Base-by-base conservation (phyloP, 2,797 vertebrate species). In the Lepidocolaptes lacrymiger region DNA sequence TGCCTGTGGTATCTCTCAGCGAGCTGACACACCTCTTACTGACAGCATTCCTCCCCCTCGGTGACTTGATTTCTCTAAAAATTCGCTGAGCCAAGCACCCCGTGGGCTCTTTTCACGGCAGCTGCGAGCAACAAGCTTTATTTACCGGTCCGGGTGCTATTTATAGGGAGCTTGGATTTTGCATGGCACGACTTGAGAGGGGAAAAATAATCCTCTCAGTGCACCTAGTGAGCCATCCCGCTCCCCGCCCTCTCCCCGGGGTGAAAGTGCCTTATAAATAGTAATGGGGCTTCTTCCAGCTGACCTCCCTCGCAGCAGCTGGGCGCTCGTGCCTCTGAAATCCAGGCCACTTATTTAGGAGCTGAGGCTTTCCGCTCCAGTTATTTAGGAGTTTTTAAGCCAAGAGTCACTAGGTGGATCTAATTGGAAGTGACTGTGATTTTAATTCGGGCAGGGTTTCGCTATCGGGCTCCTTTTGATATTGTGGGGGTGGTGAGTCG, bases 381-480 rank as follows among this genome's bases (percentile, higher is more conserved):
- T 96, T 97, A 77, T 83, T 92, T 4, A 10, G 49, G 78, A 72
- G 76, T 72, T 88, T 88, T 72, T 30, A 86, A 90, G 95, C 87
- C 95, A 91, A 89, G 94, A 96, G 56, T 96, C 48, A 92, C 87
- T 71, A 93, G 93, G 93, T 93, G 93, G 91, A 94, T 85, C 61
- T 96, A 95, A 96, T 95, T 78, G 77, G 91, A 96, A 91, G 95
- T 18, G 95, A 96, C 87, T 89, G 92, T 62, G 89, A 88, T 96
- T 92, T 95, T 68, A 54, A 83, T 91, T 88, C 86, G 58, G 74
- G 74, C 80, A 7, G 84, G 82, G 95, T 85, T 96, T 96, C 19
- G 4, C 87, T 93, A 91, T 89, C 36, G 12, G 83, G 83, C 79
- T 93, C 56, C 37, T 80, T 91, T 88, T 2, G 41, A 20, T 56